Base-by-base conservation (phyloP, 2,888 invertebrate species). In the Amiota minor region DNA sequence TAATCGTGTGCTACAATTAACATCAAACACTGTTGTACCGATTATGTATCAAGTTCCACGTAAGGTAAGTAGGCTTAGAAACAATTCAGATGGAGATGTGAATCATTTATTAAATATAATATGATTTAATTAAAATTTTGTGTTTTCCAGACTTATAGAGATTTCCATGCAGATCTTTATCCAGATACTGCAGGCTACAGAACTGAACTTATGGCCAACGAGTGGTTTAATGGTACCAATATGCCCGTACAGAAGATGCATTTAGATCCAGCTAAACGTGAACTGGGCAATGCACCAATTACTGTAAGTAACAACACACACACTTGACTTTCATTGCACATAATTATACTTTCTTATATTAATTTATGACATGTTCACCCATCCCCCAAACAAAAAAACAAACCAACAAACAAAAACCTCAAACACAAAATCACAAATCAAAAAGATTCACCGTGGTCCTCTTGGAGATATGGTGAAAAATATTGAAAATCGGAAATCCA, bases 11-110 rank as follows among this genome's bases (percentile, higher is more conserved):
- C 91, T 98, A 72, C 96, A 98, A 86, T 91, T 98, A 73, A 95
- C 97, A 6, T 94, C 96, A 72, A 93, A 94, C 72, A 93, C 95
- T 78, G 96, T 98, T 61, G 94, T 97, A 85, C 98, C 98, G 18
- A 94, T 98, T 78, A 97, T 97, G 91, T 98, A 98, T 90, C 97
- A 97, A 90, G 97, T 97, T 80, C 97, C 97, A 12, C 91, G 97
- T 85, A 96, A 97, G 93, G 96, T 97, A 84, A 65, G 71, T 10
- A 23, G 2, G 23, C 2, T 35, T 16, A 16, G 45, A n/a, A 49
- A 10, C 1, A 50, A 71, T 16, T 20, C 12, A 23, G 53, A 35
- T 72, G 14, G 47, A n/a, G 35, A 35, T 35, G 35, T 6, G 6
- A 35, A 35, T 6, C 0, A 35, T 35, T 35, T 35, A 69, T 1